These are phyloP conservation scores for Regulus satrapa DNA, from an alignment of 2,113 vertebrate genomes.

Conservation along the genomic window DNA sequence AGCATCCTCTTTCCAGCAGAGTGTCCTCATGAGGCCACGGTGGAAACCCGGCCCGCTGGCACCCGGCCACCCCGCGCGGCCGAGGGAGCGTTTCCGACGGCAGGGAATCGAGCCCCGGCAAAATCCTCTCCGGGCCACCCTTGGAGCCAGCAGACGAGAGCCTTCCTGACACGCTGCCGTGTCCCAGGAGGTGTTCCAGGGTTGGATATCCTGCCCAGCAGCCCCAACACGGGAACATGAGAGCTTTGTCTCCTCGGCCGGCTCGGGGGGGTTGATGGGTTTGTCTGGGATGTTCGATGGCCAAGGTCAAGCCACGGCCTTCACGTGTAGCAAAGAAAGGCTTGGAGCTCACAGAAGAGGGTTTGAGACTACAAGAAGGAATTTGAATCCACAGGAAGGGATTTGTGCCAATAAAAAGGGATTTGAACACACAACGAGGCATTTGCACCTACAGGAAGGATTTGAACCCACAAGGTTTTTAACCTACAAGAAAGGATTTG, in stretches of 20 bases:
- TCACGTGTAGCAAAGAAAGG: rapidly evolving
- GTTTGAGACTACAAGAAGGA: no score
- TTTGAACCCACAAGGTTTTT: neutral
- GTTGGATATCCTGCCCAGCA: neutral
- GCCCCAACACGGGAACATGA: neutral
- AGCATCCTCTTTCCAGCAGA: slow-evolving; percentile 13
- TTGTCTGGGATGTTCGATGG: neutral
- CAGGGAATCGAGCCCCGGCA: rapidly evolving
- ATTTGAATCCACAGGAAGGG: neutral
- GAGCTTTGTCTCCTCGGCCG: neutral
- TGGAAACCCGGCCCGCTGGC: neutral
- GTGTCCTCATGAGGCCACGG: neutral
- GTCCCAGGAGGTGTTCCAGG: neutral
- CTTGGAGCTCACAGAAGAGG: neutral
- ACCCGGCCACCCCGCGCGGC: rapidly evolving
- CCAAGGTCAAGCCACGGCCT: neutral
- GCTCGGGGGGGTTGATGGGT: neutral
- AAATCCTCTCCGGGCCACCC: neutral
- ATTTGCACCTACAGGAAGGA: neutral
- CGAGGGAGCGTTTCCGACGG: neutral
- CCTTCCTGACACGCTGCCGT: neutral
- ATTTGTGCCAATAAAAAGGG: neutral
- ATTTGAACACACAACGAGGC: neutral
- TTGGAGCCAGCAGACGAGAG: neutral
- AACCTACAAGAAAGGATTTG: neutral